These are phyloP conservation scores for Argyrosomus regius DNA, from an alignment of 2,797 vertebrate species.

Conservation along the genomic window DNA sequence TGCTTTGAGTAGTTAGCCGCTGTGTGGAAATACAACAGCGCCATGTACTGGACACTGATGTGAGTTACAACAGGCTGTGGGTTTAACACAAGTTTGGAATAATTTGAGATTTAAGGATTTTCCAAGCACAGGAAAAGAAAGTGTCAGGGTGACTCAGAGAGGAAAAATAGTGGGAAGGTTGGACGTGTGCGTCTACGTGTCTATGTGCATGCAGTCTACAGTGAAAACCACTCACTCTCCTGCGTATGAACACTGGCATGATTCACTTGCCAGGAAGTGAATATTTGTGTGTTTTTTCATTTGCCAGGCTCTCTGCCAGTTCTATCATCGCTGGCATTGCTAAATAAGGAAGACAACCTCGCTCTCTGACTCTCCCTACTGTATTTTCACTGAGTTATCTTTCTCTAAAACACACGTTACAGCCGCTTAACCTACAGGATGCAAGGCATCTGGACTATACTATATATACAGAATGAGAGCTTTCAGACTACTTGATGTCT, in stretches of 20 bases:
- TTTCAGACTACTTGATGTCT: neutral
- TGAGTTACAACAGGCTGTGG: neutral
- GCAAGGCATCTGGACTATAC: neutral
- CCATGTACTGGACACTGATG: constrained; percentile 23
- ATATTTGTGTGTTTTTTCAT: constrained; percentile 11
- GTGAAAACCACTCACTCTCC: neutral
- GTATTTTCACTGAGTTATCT: neutral
- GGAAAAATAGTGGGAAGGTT: neutral
- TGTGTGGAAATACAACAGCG: constrained; percentile 14
- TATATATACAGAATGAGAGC: neutral
- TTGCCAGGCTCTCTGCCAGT: constrained; percentile 50
- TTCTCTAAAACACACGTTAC: neutral
- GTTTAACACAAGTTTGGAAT: neutral
- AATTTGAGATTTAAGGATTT: neutral
- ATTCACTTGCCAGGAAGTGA: constrained; percentile 1
- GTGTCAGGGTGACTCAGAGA: neutral
- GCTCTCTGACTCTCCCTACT: neutral
- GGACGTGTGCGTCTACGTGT: neutral
- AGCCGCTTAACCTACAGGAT: neutral
- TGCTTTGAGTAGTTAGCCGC: neutral
- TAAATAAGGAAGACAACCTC: constrained; percentile 61
- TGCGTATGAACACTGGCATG: neutral
- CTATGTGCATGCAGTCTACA: neutral
- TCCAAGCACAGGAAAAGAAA: neutral
- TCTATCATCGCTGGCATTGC: constrained; percentile 11